These are phyloP conservation scores for Diuraphis noxia DNA, from an alignment of 1,140 invertebrate species.

Conservation along the genomic window DNA sequence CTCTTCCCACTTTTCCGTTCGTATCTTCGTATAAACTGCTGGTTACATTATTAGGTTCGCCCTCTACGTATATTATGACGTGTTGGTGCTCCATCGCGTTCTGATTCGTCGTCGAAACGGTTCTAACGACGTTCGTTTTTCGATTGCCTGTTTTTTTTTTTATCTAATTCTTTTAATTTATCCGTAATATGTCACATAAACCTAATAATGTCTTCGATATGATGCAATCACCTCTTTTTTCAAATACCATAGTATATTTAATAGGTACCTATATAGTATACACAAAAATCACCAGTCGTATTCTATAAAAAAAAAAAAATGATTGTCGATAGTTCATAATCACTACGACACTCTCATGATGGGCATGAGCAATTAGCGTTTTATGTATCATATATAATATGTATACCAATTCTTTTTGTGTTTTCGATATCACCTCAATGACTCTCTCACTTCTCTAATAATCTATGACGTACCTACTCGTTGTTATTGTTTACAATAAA, in stretches of 20 bases:
- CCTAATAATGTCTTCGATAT: not conserved
- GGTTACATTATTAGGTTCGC: not conserved
- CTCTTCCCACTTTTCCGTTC: not conserved
- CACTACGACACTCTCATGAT: not conserved
- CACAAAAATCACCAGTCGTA: not conserved
- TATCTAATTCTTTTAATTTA: not conserved
- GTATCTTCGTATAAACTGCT: not conserved
- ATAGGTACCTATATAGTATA: not conserved
- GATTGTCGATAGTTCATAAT: not conserved
- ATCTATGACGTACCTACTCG: not conserved
- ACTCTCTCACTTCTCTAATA: not conserved
- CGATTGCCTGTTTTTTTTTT: not conserved
- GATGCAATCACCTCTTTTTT: not conserved
- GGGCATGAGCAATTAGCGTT: not conserved
- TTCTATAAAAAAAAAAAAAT: conserved; percentile 4
- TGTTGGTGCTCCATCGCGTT: not conserved
- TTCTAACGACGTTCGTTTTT: too few species aligned
- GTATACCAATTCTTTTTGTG: not conserved
- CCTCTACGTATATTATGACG: not conserved
- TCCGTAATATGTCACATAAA: not conserved
- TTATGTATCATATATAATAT: not conserved
- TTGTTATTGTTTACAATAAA: not conserved
- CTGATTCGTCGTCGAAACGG: not conserved
- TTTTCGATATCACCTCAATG: not conserved
- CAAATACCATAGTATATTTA: not conserved